Evolutionary conservation across 2,797 vertebrate species (phyloP).

Genomic region (Cuculus canorus): DNA sequence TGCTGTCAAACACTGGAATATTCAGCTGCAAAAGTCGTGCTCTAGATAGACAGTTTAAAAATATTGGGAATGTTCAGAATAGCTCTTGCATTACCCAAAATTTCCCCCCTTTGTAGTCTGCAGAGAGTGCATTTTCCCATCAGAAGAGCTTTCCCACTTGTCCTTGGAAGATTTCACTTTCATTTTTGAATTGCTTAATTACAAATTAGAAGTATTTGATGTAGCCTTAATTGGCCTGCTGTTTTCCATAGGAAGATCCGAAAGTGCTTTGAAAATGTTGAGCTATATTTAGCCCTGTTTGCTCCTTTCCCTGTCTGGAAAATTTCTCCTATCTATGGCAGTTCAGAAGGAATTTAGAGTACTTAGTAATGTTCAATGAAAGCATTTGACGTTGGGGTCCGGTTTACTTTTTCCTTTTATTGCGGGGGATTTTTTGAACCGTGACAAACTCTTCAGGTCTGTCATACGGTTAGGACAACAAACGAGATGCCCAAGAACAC

Average conservation of each 20-base stretch:
- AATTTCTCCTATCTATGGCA: neutral
- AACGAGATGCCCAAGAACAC: neutral
- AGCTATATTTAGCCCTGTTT: constrained; percentile 8
- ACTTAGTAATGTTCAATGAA: neutral
- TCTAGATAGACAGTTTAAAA: neutral
- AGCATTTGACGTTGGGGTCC: neutral
- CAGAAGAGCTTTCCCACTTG: constrained; percentile 32
- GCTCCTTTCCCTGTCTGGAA: neutral
- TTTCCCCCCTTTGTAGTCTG: neutral
- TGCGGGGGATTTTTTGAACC: neutral
- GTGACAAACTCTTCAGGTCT: neutral
- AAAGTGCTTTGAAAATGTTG: neutral
- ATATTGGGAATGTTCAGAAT: constrained; percentile 26
- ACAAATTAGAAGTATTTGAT: constrained; percentile 11
- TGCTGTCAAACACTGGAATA: neutral
- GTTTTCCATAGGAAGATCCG: constrained; percentile 1
- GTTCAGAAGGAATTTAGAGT: neutral
- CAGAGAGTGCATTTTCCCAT: neutral
- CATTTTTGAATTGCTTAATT: constrained; percentile 44
- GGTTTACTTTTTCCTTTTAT: neutral
- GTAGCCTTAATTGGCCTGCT: neutral
- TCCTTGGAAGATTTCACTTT: constrained; percentile 39
- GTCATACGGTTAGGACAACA: neutral
- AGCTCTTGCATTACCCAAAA: neutral
- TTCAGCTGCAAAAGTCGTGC: neutral